A percentile compares a stretch with the other conserved stretches of the same genome.
These are phyloP conservation scores for Sapayoa aenigma DNA, from an alignment of 2,113 vertebrate species.

Conservation along the genomic window DNA sequence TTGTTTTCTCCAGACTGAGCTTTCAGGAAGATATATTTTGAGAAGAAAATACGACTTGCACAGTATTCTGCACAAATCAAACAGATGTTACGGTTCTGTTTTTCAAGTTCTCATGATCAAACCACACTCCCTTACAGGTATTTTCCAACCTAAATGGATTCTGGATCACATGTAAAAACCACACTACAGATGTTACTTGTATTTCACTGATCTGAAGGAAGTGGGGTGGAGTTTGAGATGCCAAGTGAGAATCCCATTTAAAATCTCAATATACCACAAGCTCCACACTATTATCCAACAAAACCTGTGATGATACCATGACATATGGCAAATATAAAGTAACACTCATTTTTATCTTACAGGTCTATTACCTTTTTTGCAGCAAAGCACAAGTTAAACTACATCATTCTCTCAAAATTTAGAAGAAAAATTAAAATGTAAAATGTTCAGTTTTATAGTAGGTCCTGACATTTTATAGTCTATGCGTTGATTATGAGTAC, in stretches of 20 bases:
- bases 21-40: neutral
- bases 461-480: neutral
- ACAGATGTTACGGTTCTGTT: neutral
- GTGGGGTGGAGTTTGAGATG: neutral
- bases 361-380: neutral
- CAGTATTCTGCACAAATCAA: neutral
- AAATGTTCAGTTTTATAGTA: neutral
- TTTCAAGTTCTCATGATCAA: neutral
- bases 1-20: neutral
- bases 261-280: neutral
- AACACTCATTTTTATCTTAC: neutral
- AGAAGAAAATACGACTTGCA: conserved; percentile 9
- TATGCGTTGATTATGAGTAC: neutral
- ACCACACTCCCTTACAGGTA: conserved; percentile 5
- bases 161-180: neutral
- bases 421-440: neutral
- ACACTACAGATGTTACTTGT: neutral
- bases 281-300: neutral
- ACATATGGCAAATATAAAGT: neutral
- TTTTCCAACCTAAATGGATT: conserved; percentile 10
- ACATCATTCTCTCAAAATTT: neutral
- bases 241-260: neutral
- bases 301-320: neutral
- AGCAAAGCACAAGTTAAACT: neutral
- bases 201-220: conserved; percentile 12